A percentile compares a stretch with the other conserved stretches of the same genome.
These are phyloP conservation scores for Euglossa dilemma DNA, from an alignment of 1,140 invertebrate species.

Conservation along the genomic window DNA sequence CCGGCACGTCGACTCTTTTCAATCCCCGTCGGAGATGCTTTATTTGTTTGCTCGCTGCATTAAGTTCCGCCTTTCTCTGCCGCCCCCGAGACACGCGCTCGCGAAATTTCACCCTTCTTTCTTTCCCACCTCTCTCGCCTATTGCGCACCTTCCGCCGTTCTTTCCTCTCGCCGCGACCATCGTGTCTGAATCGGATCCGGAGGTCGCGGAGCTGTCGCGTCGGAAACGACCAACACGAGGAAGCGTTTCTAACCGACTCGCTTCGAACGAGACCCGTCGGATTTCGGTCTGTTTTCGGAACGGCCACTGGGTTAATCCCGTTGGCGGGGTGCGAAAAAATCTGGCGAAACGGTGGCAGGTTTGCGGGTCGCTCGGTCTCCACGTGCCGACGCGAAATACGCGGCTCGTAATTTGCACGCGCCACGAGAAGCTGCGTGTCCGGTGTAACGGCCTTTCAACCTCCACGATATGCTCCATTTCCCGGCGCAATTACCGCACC, in stretches of 20 bases:
- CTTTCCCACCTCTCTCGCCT: not conserved
- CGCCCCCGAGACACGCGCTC: slow-evolving; percentile 35
- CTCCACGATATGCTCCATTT: slow-evolving; percentile 5
- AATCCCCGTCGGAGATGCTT: slow-evolving; percentile 36
- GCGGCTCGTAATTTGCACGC: slow-evolving; percentile 22
- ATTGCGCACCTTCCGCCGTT: not conserved
- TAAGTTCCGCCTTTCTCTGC: slow-evolving; percentile 30
- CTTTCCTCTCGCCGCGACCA: not conserved
- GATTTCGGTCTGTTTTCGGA: slow-evolving; percentile 8
- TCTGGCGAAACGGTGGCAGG: not conserved
- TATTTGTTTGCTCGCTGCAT: slow-evolving; percentile 43
- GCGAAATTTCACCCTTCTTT: slow-evolving; percentile 24
- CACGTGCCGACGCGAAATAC: slow-evolving; percentile 19
- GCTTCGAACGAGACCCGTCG: no score
- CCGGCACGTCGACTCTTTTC: slow-evolving; percentile 26
- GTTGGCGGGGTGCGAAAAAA: not conserved
- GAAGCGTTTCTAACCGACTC: no score
- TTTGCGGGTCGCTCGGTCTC: not conserved
- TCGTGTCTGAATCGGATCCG: slow-evolving; percentile 57
- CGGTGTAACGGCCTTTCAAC: slow-evolving; percentile 16
- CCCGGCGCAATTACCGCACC: not conserved
- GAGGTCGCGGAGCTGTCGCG: no score
- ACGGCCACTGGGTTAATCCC: slow-evolving; percentile 11
- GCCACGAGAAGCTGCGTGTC: not conserved
- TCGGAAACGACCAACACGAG: no score